Evolutionary conservation across 1,140 invertebrate species (phyloP).

Genomic region (Melitaea cinxia): DNA sequence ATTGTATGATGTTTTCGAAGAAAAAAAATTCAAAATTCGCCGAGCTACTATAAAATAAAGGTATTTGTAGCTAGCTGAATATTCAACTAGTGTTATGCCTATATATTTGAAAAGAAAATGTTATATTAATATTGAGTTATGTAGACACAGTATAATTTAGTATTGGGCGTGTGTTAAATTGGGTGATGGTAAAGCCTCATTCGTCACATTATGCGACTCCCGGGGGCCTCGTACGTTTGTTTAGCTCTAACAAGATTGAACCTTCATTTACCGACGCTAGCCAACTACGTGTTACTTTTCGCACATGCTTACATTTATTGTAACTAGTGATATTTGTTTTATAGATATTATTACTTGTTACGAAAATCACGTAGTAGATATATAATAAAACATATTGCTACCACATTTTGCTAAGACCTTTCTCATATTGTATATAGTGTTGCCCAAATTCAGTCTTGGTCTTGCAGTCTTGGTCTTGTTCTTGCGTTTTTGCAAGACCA

Average conservation of each 20-base stretch:
- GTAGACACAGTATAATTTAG: slow-evolving; percentile 20
- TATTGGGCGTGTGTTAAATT: slow-evolving; percentile 25
- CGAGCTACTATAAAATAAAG: too few relatives aligned
- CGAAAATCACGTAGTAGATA: background rate
- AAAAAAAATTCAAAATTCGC: too few relatives aligned
- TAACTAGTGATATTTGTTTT: background rate
- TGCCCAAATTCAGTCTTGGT: too few relatives aligned
- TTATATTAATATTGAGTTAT: slow-evolving; percentile 6
- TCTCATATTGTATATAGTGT: too few relatives aligned
- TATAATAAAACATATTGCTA: background rate
- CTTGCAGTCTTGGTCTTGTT: too few relatives aligned
- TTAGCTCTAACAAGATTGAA: slow-evolving; percentile 48
- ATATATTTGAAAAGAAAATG: background rate
- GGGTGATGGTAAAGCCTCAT: slow-evolving; percentile 36
- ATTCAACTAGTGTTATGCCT: background rate
- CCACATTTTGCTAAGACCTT: too few relatives aligned
- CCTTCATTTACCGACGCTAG: slow-evolving; percentile 39
- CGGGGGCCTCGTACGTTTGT: slow-evolving; percentile 43
- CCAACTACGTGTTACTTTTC: slow-evolving; percentile 25
- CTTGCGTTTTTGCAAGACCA: too few relatives aligned
- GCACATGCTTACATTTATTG: slow-evolving; percentile 5
- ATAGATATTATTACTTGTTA: background rate
- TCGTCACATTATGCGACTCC: slow-evolving; percentile 49
- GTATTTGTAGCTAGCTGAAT: too few relatives aligned
- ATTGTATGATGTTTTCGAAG: too few relatives aligned